Base-by-base conservation (phyloP, 1,140 invertebrate genomes). In the Drosophila varians region DNA sequence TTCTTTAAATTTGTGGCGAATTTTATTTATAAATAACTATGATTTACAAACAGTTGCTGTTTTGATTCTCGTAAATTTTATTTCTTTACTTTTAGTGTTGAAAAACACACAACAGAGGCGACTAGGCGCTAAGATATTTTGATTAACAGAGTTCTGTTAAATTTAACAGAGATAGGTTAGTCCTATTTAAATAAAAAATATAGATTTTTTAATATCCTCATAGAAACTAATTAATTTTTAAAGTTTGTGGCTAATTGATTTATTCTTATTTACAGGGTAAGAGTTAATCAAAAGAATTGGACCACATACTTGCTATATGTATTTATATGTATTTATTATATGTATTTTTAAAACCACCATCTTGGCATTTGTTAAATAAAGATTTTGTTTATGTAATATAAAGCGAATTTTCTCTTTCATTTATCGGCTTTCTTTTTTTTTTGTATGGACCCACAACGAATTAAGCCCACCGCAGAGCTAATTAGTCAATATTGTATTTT, bases 11-110 rank as follows among this genome's bases (percentile, higher is more conserved):
- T 79, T 72, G 7, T 25, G n/a, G 12, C 62, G 1, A n/a, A 1
- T 62, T 86, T 64, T 49, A 66, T 36, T 34, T 72, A 79, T 72
- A 64, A 64, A 60, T 75, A 56, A 48, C 21, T 36, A 21, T 42
- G 31, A 70, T 83, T 84, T 65, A 42, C 31, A 71, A 83, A 83
- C 78, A 83, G 78, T 84, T 83, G 78, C 54, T 58, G 16, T n/a
- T 43, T 55, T 68, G 38, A 18, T 42, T 16, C 16, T 8, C 36
- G 12, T 34, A 14, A 16, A 51, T 25, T 21, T 45, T 43, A 11
- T 60, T 54, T 19, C 25, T 26, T 11, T 23, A 52, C 18, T 52
- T 36, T 23, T 1, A 53, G 49, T 53, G 49, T 12, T 53, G 49
- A 11, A 2, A 25, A 52, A 52, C 16, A 11, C 3, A 2, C 36